Base-by-base conservation (phyloP, 92 coral and sea anemone genomes). In the Heliopora coerulea region DNA sequence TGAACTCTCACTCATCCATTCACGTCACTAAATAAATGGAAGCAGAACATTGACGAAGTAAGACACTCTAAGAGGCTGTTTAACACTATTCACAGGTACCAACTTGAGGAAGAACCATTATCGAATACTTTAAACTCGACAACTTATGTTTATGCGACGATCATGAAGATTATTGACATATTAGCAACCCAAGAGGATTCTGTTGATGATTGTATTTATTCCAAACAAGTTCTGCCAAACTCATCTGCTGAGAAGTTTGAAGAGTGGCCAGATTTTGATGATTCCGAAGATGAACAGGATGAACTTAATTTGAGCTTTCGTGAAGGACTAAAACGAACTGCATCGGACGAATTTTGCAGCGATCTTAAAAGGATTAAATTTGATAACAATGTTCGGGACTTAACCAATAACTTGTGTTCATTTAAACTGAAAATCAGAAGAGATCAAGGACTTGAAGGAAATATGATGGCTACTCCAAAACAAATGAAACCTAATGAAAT, bases 261-360 rank as follows among this genome's bases (percentile, higher is more conserved):
- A 58, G 32, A 23, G 13, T 70, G 62, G 77, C 23, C 77, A n/a
- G 77, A 52, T 3, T 27, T 49, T 30, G 77, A 70, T 31, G 39
- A 54, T 54, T 23, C 18, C 31, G 58, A 52, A 1, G 48, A 50
- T 27, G 76, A 69, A 28, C 61, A 56, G 33, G 70, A 63, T 54
- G 77, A 70, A 54, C 50, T 70, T 3, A 52, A 70, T 21, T 70
- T 70, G 57, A 70, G 77, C 37, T 70, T 70, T 54, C 77, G 77
- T 20, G 77, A 70, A 15, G 77, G 77, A n/a, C n/a, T 52, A 28
- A 70, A 70, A 57, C 77, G 77, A 26, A 26, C 62, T 50, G 77
- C 77, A 50, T 70, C 68, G 17, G 77, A 70, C 15, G 77, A 70
- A 26, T 70, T 70, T 54, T 70, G 77, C 34, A 23, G 54, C 52